Evolutionary conservation across 1,140 invertebrate genomes (phyloP), one percentile per base, ranked within the genome.

Genomic region (Trachelipus rathkii): DNA sequence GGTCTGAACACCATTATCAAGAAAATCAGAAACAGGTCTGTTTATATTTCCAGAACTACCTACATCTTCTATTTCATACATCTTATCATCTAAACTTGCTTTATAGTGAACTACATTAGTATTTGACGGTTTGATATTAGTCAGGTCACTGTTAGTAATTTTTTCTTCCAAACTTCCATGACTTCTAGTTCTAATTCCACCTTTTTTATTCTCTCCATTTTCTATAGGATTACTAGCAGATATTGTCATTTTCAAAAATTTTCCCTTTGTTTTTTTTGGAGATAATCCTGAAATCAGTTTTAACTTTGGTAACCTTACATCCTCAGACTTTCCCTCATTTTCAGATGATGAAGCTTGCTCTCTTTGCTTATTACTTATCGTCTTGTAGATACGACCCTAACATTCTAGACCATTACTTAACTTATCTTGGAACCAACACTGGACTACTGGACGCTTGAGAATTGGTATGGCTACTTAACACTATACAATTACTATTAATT

Each of bases 401-500:
- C n/a, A n/a, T n/a, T n/a, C 79, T 81, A 19, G 77, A 72, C 74
- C 77, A 78, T 43, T 78, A 72, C 60, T 81, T 81, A n/a, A 78
- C 77, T 53, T 78, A 46, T 33, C 77, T 81, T 21, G 79, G 79
- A 21, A 81, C 77, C 33, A 78, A 45, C 75, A 50, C 76, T 68
- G 19, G 23, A 24, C 15, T 73, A 24, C 72, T 67, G 15, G 6
- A 24, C 19, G 44, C 45, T 46, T 45, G 45, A 23, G 11, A 45
- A 53, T 13, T 45, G 50, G 7, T 45, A n/a, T 46, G 45, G 72
- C 6, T 3, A 11, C 23, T 53, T 8, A 2, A 60, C n/a, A n/a
- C 11, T 11, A 11, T 11, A 60, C 11, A n/a, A 60, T n/a, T 60
- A n/a, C 53, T 11, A n/a, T 60, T 60, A 11, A n/a, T 11, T 60